Conservation (phyloP, 2,888 invertebrate genomes). For the Rhimphoctona megacephalus region DNA sequence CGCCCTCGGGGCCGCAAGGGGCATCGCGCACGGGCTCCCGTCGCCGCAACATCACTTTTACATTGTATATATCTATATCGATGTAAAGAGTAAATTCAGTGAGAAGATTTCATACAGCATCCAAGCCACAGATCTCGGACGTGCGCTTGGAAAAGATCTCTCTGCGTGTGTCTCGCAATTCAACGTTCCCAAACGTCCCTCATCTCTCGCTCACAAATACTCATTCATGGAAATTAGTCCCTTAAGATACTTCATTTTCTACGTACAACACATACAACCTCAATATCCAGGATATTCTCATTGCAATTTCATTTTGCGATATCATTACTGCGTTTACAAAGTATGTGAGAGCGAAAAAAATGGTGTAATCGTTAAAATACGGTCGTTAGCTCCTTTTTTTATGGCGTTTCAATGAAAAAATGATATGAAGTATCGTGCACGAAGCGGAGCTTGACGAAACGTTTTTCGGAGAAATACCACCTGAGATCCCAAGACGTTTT, state of each 20-base stretch:
- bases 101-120: conserved; percentile 20
- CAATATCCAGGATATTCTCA: not conserved
- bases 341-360: conserved; percentile 6
- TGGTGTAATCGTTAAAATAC: not conserved
- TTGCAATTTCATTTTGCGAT: not conserved
- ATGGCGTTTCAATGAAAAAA: not conserved
- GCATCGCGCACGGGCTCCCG: conserved; percentile 64
- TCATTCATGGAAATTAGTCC: conserved; percentile 1
- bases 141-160: conserved; percentile 25
- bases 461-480: conserved; percentile 30
- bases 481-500: not conserved
- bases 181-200: not conserved
- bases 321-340: conserved; percentile 23
- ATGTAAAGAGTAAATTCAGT: not conserved
- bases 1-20: conserved; percentile 72
- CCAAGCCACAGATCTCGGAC: conserved; percentile 34
- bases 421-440: not conserved
- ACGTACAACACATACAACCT: not conserved
- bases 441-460: conserved; percentile 31
- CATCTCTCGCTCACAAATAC: conserved; percentile 9
- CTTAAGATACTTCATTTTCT: conserved; percentile 19
- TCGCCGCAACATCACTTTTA: conserved; percentile 48
- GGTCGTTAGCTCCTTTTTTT: not conserved
- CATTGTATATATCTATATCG: not conserved
- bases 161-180: conserved; percentile 38